Conservation (phyloP, 2,113 vertebrate species). For the Coracopsis vasa region DNA sequence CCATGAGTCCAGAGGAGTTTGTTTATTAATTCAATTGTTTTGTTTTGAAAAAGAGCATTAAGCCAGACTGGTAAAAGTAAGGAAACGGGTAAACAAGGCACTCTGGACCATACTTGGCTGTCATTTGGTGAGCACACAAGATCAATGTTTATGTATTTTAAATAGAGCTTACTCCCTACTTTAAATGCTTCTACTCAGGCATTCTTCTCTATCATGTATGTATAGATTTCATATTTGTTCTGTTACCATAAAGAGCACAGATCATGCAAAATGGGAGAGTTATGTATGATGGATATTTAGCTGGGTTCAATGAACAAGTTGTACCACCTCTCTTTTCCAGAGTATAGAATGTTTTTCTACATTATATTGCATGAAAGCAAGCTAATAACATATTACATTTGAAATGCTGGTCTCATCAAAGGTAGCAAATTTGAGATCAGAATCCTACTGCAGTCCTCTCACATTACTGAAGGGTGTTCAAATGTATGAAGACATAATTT, state of each 20-base stretch:
- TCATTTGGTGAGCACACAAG: conserved; percentile 18
- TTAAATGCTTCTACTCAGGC: conserved; percentile 11
- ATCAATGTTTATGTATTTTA: conserved; percentile 44
- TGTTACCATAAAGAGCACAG: conserved; percentile 3
- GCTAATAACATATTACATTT: conserved; percentile 39
- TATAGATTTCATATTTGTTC: conserved; percentile 40
- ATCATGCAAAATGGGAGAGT: conserved; percentile 37
- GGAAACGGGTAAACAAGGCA: not conserved
- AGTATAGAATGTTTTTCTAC: not conserved
- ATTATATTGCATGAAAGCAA: conserved; percentile 8
- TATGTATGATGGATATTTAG: conserved; percentile 1
- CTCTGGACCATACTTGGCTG: conserved; percentile 1
- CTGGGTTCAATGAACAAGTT: conserved; percentile 15
- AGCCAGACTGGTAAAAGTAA: not conserved
- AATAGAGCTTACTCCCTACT: conserved; percentile 33
- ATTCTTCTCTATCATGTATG: conserved; percentile 42
- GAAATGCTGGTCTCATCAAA: conserved; percentile 27
- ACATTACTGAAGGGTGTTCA: not conserved
- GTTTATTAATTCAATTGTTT: conserved; percentile 3
- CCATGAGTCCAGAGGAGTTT: not conserved
- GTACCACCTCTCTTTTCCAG: conserved; percentile 5
- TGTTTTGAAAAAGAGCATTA: not conserved
- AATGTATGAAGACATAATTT: not conserved
- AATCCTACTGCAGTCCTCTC: not conserved
- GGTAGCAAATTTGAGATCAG: not conserved